Evolutionary conservation across 37 sponge, comb jelly and placozoan genomes (phyloP).

Genomic region (Agelas oroides): DNA sequence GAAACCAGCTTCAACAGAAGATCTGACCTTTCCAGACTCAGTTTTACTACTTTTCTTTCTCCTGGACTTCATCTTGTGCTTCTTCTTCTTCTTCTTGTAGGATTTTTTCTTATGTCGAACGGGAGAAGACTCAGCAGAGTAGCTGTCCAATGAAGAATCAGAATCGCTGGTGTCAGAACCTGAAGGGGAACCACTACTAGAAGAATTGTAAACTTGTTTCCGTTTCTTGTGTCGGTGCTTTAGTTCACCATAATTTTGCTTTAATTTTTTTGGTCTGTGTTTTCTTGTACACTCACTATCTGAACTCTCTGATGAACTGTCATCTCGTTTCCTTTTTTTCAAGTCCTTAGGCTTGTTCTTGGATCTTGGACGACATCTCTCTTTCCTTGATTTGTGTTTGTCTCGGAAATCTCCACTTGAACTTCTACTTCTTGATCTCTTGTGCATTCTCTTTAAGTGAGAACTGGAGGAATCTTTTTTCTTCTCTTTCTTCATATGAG

Average conservation of each 20-base stretch:
- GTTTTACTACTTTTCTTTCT: neutral
- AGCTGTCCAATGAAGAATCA: too few species aligned
- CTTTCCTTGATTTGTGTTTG: neutral
- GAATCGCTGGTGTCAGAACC: too few species aligned
- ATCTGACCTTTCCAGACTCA: neutral
- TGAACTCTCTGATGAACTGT: neutral
- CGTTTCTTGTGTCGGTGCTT: neutral
- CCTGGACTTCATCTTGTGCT: neutral
- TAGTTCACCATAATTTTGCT: neutral
- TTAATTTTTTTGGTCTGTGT: neutral
- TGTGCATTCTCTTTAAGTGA: too few species aligned
- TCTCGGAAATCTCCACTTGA: neutral
- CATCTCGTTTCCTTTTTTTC: neutral
- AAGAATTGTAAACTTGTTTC: neutral
- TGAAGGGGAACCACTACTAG: too few species aligned
- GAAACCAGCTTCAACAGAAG: too few species aligned
- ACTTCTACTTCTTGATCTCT: neutral
- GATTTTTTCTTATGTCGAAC: neutral
- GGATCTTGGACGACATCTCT: neutral
- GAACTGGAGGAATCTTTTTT: neutral
- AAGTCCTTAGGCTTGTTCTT: neutral
- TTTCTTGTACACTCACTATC: neutral
- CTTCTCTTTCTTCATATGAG: neutral
- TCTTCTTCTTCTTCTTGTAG: constrained; percentile 15
- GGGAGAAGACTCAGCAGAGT: too few species aligned